Evolutionary conservation across 2,888 invertebrate species (phyloP).

Genomic region (Polydrusus cervinus): DNA sequence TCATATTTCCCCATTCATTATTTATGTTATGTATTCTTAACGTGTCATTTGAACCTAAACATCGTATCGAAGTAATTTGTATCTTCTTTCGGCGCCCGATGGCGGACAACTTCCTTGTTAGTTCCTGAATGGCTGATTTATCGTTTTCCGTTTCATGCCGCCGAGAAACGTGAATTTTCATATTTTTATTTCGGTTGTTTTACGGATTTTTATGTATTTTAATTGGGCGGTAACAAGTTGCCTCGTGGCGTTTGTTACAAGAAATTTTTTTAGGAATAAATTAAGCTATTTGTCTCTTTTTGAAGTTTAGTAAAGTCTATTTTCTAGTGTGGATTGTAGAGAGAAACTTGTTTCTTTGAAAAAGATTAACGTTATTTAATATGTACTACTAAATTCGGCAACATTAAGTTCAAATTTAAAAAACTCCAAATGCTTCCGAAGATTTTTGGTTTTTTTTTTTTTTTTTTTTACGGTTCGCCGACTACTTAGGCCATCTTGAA

Average conservation of each 20-base stretch:
- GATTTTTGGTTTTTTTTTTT: too few species aligned
- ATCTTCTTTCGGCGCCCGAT: conserved; percentile 41
- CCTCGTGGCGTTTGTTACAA: conserved; percentile 34
- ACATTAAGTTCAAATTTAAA: too few species aligned
- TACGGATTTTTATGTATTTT: conserved; percentile 43
- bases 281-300: conserved; percentile 41
- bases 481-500: too few species aligned
- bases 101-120: conserved; percentile 47
- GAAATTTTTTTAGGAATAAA: conserved; percentile 22
- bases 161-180: conserved; percentile 51
- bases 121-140: conserved; percentile 47
- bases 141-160: conserved; percentile 40
- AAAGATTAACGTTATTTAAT: too few species aligned
- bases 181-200: conserved; percentile 42
- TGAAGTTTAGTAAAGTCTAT: background rate
- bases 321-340: too few species aligned
- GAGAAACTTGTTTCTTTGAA: too few species aligned
- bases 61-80: conserved; percentile 44
- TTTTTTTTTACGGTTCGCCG: too few species aligned
- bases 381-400: too few species aligned
- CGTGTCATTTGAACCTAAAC: conserved; percentile 46
- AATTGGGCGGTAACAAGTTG: conserved; percentile 48
- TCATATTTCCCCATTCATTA: conserved; percentile 36
- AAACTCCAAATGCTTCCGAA: too few species aligned
- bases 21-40: conserved; percentile 43